These are phyloP conservation scores for Coendou prehensilis DNA, from an alignment of 2,797 vertebrate genomes.

Conservation along the genomic window DNA sequence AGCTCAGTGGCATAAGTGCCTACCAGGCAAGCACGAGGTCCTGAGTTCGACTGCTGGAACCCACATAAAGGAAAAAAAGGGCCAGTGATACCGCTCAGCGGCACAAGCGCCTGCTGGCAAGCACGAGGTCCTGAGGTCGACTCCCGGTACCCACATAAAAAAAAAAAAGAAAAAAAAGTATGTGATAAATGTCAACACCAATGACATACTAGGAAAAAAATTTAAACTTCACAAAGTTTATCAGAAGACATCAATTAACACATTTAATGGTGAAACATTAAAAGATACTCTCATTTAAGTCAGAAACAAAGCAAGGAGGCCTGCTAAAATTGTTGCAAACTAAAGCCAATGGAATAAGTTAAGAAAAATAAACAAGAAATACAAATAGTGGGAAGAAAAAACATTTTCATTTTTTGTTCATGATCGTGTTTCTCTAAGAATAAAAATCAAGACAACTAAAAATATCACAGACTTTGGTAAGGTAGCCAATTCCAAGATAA, in stretches of 20 bases:
- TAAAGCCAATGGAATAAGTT: slow-evolving; percentile 59
- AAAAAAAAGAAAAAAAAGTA: neutral
- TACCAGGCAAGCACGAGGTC: too few species aligned
- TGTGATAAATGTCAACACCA: slow-evolving; percentile 43
- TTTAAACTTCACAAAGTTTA: slow-evolving; percentile 51
- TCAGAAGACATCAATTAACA: neutral
- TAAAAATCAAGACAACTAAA: slow-evolving; percentile 58
- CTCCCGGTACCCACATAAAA: too few species aligned
- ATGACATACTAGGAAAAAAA: neutral
- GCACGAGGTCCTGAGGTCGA: too few species aligned
- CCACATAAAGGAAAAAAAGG: too few species aligned
- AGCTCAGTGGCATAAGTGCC: too few species aligned
- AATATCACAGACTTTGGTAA: slow-evolving; percentile 42
- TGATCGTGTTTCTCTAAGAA: slow-evolving; percentile 23
- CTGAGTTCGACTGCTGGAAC: too few species aligned
- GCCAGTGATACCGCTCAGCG: too few species aligned
- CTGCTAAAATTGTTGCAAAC: neutral
- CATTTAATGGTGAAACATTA: slow-evolving; percentile 42
- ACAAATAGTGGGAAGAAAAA: slow-evolving; percentile 43
- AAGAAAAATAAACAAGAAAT: slow-evolving; percentile 70
- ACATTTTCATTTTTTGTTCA: slow-evolving; percentile 7
- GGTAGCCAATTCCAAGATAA: slow-evolving; percentile 14
- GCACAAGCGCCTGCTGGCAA: too few species aligned
- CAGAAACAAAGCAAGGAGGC: slow-evolving; percentile 27
- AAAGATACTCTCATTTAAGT: slow-evolving; percentile 25